These are phyloP conservation scores for Cercopithecus mona DNA, from an alignment of 2,113 vertebrate genomes.

Conservation along the genomic window DNA sequence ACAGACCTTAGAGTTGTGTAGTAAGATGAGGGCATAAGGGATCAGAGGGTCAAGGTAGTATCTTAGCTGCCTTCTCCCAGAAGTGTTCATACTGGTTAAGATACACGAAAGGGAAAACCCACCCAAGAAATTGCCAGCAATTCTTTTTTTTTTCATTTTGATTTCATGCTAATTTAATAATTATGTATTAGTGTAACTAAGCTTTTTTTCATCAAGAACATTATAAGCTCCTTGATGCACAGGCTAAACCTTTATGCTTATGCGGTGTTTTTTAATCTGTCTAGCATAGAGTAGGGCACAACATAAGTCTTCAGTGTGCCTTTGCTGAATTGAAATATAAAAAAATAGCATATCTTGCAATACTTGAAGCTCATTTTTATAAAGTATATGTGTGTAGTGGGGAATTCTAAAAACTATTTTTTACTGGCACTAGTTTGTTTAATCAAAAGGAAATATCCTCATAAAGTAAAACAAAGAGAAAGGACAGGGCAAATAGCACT, in stretches of 20 bases:
- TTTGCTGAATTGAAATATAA: not conserved
- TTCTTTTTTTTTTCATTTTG: slow-evolving; percentile 33
- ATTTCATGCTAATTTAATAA: slow-evolving; percentile 17
- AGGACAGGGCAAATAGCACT: not conserved
- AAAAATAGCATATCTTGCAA: not conserved
- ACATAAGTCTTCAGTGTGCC: not conserved
- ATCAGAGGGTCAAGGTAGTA: not conserved
- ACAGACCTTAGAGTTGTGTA: not conserved
- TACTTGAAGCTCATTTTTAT: not conserved
- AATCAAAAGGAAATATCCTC: not conserved
- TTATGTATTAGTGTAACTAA: not conserved
- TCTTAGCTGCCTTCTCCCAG: not conserved
- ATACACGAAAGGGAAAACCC: not conserved
- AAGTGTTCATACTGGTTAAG: not conserved
- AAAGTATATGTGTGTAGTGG: not conserved
- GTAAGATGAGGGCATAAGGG: not conserved
- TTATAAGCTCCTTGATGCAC: not conserved
- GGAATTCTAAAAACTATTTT: not conserved
- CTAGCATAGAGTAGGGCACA: not conserved
- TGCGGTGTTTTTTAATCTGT: not conserved
- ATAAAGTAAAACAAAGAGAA: not conserved
- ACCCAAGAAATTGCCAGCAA: not conserved
- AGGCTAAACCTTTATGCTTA: not conserved
- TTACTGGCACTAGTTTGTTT: not conserved
- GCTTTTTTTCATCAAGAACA: not conserved